phyloP scores from a whole-genome alignment of 1,140 invertebrate genomes.

The Drosophila sp. region DNA sequence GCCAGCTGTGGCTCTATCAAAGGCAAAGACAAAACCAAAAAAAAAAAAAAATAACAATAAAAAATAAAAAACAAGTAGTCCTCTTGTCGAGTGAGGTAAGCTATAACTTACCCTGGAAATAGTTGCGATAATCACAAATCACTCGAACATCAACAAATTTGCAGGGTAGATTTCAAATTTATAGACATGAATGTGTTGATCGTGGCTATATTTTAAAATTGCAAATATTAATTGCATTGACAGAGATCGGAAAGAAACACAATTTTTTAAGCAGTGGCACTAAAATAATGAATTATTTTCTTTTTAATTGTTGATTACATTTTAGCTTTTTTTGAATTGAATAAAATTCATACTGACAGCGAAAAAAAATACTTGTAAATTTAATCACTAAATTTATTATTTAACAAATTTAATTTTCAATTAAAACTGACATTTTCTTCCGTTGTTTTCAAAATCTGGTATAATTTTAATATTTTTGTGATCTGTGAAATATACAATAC shows the following conservation, averaged over 20 bases:
- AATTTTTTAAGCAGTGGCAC: no score
- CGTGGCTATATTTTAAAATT: not conserved
- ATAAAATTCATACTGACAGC: no score
- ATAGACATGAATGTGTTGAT: not conserved
- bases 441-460: not conserved
- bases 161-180: not conserved
- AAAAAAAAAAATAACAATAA: constrained; percentile 45
- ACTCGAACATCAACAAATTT: not conserved
- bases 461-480: no score
- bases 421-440: no score
- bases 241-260: no score
- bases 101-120: not conserved
- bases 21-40: constrained; percentile 40
- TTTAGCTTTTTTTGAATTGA: no score
- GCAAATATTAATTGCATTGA: no score
- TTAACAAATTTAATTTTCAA: no score
- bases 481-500: not conserved
- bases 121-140: not conserved
- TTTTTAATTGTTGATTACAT: no score
- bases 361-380: no score
- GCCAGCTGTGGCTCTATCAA: constrained; percentile 46
- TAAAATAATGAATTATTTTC: no score
- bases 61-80: constrained; percentile 40
- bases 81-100: not conserved
- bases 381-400: no score